phyloP scores from a whole-genome alignment of 2,797 vertebrate species.

The Lindbergichthys nudifrons region DNA sequence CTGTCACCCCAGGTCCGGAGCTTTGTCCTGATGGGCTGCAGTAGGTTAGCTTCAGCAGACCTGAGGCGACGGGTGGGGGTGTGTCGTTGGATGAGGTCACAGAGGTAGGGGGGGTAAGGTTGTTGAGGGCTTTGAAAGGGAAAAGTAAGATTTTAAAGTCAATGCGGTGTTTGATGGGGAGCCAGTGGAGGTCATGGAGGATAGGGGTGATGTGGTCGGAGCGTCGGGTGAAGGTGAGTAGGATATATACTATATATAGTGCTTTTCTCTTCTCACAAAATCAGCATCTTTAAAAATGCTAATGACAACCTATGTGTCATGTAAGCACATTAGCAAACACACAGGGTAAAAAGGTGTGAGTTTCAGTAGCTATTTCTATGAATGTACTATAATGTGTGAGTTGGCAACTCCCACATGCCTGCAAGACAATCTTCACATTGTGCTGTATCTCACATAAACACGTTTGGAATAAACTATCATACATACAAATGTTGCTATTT shows the following conservation, averaged over 20 bases:
- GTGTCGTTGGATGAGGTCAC: too few species aligned
- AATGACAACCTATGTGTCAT: constrained; percentile 3
- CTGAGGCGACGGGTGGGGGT: too few species aligned
- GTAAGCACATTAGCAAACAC: constrained; percentile 3
- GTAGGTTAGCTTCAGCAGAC: too few species aligned
- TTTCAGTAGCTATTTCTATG: constrained; percentile 12
- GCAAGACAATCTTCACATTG: constrained; percentile 3
- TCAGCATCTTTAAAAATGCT: constrained; percentile 6
- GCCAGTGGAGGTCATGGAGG: too few species aligned
- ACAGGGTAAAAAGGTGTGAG: neutral
- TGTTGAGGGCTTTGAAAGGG: too few species aligned
- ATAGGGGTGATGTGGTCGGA: too few species aligned
- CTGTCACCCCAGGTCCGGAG: too few species aligned
- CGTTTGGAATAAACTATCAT: neutral
- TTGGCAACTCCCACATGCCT: neutral
- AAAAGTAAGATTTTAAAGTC: too few species aligned
- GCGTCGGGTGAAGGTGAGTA: too few species aligned
- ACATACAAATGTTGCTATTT: neutral
- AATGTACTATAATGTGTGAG: neutral
- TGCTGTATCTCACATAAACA: neutral
- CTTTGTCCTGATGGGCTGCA: too few species aligned
- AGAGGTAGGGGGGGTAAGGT: too few species aligned
- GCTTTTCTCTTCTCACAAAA: neutral
- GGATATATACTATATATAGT: neutral
- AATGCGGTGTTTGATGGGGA: too few species aligned